Evolutionary conservation across 37 sponge, comb jelly and placozoan species (phyloP).

Genomic region (Cliona cf. orientalis): DNA sequence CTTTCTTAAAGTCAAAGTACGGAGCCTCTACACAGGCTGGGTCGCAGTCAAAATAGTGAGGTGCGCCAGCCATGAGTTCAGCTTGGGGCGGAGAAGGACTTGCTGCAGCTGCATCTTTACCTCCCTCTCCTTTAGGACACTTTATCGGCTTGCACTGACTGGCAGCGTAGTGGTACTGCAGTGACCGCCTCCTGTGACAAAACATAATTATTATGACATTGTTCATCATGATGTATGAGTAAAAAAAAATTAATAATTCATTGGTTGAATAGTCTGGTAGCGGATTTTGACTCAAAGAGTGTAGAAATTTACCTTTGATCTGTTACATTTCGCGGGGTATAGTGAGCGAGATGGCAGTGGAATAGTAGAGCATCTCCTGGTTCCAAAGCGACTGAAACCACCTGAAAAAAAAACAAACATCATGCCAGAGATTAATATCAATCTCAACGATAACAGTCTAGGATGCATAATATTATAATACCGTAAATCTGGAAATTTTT

Average conservation of each 20-base stretch:
- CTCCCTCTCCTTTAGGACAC: conserved; percentile 53
- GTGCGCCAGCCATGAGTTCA: background rate
- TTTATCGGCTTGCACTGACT: conserved; percentile 47
- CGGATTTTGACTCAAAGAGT: no score
- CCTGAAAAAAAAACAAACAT: no score
- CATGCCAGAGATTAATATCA: no score
- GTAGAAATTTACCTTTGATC: conserved; percentile 45
- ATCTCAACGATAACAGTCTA: no score
- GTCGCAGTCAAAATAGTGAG: conserved; percentile 62
- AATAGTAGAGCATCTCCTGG: conserved; percentile 70
- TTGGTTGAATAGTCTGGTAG: no score
- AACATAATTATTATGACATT: no score
- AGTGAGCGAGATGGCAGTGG: conserved; percentile 66
- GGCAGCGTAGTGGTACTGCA: conserved; percentile 73
- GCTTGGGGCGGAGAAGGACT: no score
- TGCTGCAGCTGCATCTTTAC: no score
- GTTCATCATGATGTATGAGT: no score
- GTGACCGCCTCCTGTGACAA: conserved; percentile 39
- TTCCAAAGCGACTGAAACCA: conserved; percentile 34
- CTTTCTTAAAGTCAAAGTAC: conserved; percentile 70
- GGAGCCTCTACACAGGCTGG: conserved; percentile 45
- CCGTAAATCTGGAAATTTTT: no score
- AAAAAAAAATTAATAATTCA: no score
- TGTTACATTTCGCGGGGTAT: conserved; percentile 57
- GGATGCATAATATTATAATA: no score